Base-by-base conservation (phyloP, 2,888 invertebrate genomes). In the Anodontia alba region DNA sequence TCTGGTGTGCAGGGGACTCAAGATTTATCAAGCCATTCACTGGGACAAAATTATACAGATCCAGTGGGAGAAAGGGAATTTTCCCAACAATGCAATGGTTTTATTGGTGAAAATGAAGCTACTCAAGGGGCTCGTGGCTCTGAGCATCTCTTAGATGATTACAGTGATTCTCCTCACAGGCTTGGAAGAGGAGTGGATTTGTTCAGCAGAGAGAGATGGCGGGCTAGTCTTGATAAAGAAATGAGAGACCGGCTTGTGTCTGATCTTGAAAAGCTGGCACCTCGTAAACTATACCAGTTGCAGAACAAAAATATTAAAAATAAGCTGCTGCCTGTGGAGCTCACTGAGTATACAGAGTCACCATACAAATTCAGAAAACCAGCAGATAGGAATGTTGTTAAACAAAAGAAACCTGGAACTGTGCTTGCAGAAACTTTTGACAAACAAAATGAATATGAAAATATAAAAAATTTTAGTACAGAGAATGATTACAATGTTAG, bases 281-380 rank as follows among this genome's bases (percentile, higher is more conserved):
- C 85, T n/a, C 78, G 38, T 51, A 85, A 85, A 62, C 66, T 85
- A 62, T 82, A 83, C 36, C 67, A 82, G 73, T 73, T 85, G 15
- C 67, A 68, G 17, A 68, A 78, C 31, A 81, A 84, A 51, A 81
- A 62, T 76, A 31, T 62, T 3, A 26, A 33, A 17, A 80, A 82
- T 46, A 82, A 80, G n/a, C 57, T 67, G 17, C 8, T 79, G 0
- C 82, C 81, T n/a, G 54, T 83, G 23, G 73, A 76, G 15, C 70
- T 87, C 20, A 66, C 78, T 20, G 81, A 84, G 31, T 86, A 86
- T 51, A 76, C 79, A 38, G 84, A 87, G 51, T 88, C 87, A 23
- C 87, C 87, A 17, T 88, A 88, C 46, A 88, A 88, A 78, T 88
- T 86, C 42, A 51, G 88, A 51, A 81, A 80, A 51, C 70, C 78